A percentile compares a stretch with the other conserved stretches of the same genome.
Conservation (phyloP, 92 coral and sea anemone genomes). For the Isaurus tuberculatus region DNA sequence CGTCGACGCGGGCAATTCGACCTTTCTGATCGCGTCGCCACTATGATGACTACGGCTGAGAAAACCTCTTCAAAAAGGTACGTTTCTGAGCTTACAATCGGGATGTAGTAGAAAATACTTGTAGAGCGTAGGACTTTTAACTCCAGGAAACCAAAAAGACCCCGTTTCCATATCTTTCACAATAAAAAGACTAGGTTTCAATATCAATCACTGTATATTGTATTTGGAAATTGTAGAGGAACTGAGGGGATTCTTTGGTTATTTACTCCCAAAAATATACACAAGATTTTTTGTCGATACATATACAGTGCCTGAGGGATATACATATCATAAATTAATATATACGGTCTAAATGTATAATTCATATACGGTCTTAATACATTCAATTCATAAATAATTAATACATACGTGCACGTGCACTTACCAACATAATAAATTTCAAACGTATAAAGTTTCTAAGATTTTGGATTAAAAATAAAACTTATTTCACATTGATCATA, state of each 20-base stretch:
- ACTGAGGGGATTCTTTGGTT: constrained; percentile 32
- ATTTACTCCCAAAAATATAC: background rate
- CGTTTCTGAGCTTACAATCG: constrained; percentile 42
- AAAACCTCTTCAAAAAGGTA: constrained; percentile 43
- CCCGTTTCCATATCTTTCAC: too few species aligned
- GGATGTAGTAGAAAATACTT: too few species aligned
- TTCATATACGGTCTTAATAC: background rate
- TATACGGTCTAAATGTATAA: constrained; percentile 1
- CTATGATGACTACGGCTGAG: constrained; percentile 51
- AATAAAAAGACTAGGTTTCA: constrained; percentile 49
- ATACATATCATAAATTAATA: too few species aligned
- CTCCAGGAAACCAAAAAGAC: too few species aligned
- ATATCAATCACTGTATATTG: constrained; percentile 51
- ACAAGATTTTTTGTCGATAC: too few species aligned
- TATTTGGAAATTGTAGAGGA: constrained; percentile 37
- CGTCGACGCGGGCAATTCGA: constrained; percentile 45
- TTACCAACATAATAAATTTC: background rate
- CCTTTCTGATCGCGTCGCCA: constrained; percentile 37
- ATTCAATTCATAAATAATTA: background rate
- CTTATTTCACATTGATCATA: background rate
- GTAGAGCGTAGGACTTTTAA: too few species aligned
- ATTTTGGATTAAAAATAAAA: background rate
- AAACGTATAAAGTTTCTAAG: background rate
- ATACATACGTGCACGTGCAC: background rate
- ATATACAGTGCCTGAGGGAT: too few species aligned